Conservation (phyloP, 2,888 invertebrate species). For the Chironomus tentans region DNA sequence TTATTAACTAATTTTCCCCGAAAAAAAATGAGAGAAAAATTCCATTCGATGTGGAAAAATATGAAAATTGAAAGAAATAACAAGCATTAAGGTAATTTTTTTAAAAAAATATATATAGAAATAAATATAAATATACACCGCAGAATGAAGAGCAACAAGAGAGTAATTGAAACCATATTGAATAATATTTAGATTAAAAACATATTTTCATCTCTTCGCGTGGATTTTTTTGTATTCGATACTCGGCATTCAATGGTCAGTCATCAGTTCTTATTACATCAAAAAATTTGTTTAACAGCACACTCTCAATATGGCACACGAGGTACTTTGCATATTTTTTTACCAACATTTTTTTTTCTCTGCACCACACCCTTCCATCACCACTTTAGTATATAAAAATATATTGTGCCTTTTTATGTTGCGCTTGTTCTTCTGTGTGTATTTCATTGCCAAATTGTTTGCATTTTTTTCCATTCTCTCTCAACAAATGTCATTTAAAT, state of each 20-base stretch:
- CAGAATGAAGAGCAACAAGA: not conserved
- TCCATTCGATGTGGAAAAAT: not conserved
- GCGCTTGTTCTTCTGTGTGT: not conserved
- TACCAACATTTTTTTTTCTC: not conserved
- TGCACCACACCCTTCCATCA: not conserved
- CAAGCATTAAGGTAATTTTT: slow-evolving; percentile 11
- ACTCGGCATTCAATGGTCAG: slow-evolving; percentile 15
- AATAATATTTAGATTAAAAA: slow-evolving; percentile 18
- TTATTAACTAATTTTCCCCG: slow-evolving; percentile 23
- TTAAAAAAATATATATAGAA: not conserved
- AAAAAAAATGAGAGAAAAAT: not conserved
- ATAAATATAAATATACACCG: not conserved
- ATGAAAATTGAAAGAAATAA: slow-evolving; percentile 16
- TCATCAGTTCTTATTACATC: slow-evolving; percentile 14
- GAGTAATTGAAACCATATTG: slow-evolving; percentile 24
- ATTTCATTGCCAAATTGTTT: slow-evolving; percentile 11
- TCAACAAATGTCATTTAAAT: slow-evolving; percentile 4
- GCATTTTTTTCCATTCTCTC: not conserved
- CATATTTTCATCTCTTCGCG: not conserved
- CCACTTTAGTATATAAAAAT: not conserved
- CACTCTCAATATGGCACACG: slow-evolving; percentile 9
- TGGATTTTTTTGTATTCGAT: too few species aligned
- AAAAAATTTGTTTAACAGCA: not conserved
- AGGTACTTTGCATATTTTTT: not conserved
- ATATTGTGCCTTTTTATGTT: not conserved